These are phyloP conservation scores for Carpatolechia fugitivella DNA, from an alignment of 2,888 invertebrate genomes.

Conservation along the genomic window DNA sequence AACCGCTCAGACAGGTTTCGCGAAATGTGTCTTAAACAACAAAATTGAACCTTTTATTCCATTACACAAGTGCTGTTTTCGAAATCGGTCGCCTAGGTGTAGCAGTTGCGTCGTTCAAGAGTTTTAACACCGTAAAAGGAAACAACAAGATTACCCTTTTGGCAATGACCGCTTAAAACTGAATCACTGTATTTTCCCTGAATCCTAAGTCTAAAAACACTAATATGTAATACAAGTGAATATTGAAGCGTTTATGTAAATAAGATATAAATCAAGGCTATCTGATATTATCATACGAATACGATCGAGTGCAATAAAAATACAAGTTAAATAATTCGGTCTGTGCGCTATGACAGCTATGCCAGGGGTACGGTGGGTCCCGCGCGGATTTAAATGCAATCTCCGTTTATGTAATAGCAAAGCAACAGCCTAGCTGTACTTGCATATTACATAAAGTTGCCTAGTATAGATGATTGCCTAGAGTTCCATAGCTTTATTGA, in stretches of 20 bases:
- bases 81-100: constrained; percentile 40
- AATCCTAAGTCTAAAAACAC: not conserved
- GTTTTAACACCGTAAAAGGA: constrained; percentile 71
- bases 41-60: constrained; percentile 56
- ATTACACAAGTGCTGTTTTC: constrained; percentile 51
- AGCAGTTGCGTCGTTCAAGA: constrained; percentile 47
- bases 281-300: not conserved
- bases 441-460: constrained; percentile 10
- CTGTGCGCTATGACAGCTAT: not conserved
- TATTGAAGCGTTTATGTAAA: not conserved
- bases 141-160: constrained; percentile 67
- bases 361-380: no score
- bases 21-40: constrained; percentile 24
- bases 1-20: constrained; percentile 60
- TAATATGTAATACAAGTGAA: not conserved
- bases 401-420: constrained; percentile 14
- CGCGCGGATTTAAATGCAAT: constrained; percentile 20
- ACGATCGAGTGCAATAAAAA: not conserved
- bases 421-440: not conserved
- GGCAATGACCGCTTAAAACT: constrained; percentile 58
- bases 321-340: not conserved
- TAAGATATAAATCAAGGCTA: not conserved
- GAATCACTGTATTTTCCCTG: not conserved
- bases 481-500: no score
- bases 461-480: no score